phyloP scores from a whole-genome alignment of 2,113 vertebrate species.

The Zootoca vivipara region DNA sequence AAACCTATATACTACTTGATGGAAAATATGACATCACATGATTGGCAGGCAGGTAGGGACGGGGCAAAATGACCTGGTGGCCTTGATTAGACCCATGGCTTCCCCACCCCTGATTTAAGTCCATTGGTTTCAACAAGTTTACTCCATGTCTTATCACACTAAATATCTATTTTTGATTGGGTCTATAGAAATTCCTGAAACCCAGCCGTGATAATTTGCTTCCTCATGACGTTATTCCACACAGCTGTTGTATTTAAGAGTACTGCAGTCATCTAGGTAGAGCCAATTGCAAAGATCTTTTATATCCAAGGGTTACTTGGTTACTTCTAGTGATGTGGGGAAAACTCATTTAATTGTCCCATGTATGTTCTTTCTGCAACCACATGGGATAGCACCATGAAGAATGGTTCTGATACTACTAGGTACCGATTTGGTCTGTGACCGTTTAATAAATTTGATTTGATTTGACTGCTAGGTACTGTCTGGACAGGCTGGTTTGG shows the following conservation, averaged over 20 bases:
- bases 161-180: not conserved
- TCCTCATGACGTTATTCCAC: not conserved
- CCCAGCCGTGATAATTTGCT: not conserved
- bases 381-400: no score
- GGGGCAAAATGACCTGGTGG: no score
- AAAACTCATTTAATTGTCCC: not conserved
- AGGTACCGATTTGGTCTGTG: no score
- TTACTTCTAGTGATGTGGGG: not conserved
- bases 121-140: not conserved
- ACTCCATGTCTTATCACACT: not conserved
- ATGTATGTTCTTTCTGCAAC: not conserved
- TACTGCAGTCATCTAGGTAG: not conserved
- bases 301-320: not conserved
- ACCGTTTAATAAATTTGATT: no score
- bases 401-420: not conserved
- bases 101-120: not conserved
- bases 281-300: not conserved
- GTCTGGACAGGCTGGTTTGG: no score
- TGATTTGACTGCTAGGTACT: no score
- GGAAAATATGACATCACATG: no score
- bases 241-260: not conserved
- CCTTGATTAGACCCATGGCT: no score
- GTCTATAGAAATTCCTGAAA: not conserved
- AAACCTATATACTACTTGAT: no score
- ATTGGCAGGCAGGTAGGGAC: no score